Evolutionary conservation across 2,888 invertebrate genomes (phyloP), one percentile per base, ranked within the genome.

Genomic region (Troglohyphantes excavatus): DNA sequence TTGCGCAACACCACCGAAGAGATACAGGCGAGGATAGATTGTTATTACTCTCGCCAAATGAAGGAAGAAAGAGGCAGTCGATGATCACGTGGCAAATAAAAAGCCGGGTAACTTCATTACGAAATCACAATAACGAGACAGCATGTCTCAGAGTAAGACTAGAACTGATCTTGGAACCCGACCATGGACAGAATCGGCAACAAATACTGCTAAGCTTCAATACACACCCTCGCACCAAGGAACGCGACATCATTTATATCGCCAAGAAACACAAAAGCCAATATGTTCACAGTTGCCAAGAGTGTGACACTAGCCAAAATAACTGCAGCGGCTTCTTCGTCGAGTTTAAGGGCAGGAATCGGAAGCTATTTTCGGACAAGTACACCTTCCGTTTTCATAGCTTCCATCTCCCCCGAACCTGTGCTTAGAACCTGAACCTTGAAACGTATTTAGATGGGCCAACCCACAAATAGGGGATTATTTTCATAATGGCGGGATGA

Each of bases 381-480:
- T 73, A 81, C 87, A 87, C 87, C 87, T 87, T 87, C 79, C 87
- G 87, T 81, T 65, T 87, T 76, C 76, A 87, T 63, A 72, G 79
- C 87, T 76, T 29, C 67, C 61, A 19, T 78, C 53, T 59, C n/a
- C 26, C 53, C 27, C 27, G 63, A 61, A 72, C 39, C 76, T 61
- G 33, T 21, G 43, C 63, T 43, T 65, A 63, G 21, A 63, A 43
- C 63, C 43, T 53, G 65, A 65, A 65, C 78, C 78, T 78, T 78
- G 78, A 63, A 65, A 78, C 78, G 63, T 17, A 75, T 75, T 75
- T 75, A 75, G 75, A 63, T 65, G 39, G 78, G 78, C 43, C 26
- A 65, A 78, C 61, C 63, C 63, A 63, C 59, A 33, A 75, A 75
- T 61, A 53, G 29, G 59, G 75, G 59, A 59, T 61, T 59, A 27